Percentiles rank a stretch among this genome's conserved stretches.
Evolutionary conservation across 2,888 invertebrate species (phyloP).

Genomic region (Conchocele bisecta): DNA sequence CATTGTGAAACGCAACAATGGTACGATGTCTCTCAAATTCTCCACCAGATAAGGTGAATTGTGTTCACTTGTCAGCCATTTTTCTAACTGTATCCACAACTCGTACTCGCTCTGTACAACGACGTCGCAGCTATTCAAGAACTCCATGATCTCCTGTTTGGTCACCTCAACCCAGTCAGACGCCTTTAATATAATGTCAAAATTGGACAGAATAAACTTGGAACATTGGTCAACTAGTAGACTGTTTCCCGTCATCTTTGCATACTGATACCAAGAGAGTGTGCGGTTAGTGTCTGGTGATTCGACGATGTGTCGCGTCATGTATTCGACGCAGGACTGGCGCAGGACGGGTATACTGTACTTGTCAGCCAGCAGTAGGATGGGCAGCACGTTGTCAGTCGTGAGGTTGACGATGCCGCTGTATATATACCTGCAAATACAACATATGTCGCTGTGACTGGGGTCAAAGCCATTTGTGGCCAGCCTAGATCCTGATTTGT

Average conservation of each 20-base stretch:
- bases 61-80: slow-evolving; percentile 67
- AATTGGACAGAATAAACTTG: slow-evolving; percentile 75
- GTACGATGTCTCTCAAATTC: slow-evolving; percentile 65
- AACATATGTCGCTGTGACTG: not conserved
- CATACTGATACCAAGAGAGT: slow-evolving; percentile 77
- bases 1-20: slow-evolving; percentile 71
- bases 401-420: slow-evolving; percentile 68
- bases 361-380: slow-evolving; percentile 74
- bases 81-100: slow-evolving; percentile 69
- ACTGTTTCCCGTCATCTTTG: slow-evolving; percentile 71
- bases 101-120: slow-evolving; percentile 71
- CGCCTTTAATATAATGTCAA: slow-evolving; percentile 72
- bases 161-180: slow-evolving; percentile 73
- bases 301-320: slow-evolving; percentile 76
- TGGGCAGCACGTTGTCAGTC: slow-evolving; percentile 71
- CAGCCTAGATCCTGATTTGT: no score
- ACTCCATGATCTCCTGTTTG: slow-evolving; percentile 67
- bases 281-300: slow-evolving; percentile 75
- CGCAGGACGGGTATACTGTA: slow-evolving; percentile 75
- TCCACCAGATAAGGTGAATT: slow-evolving; percentile 57
- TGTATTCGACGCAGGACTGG: slow-evolving; percentile 72
- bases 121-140: slow-evolving; percentile 73
- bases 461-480: not conserved
- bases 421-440: slow-evolving; percentile 72
- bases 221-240: slow-evolving; percentile 70